A percentile compares a stretch with the other conserved stretches of the same genome.
These are phyloP conservation scores for Sylvicapra grimmia DNA, from an alignment of 2,113 vertebrate genomes.

Conservation along the genomic window DNA sequence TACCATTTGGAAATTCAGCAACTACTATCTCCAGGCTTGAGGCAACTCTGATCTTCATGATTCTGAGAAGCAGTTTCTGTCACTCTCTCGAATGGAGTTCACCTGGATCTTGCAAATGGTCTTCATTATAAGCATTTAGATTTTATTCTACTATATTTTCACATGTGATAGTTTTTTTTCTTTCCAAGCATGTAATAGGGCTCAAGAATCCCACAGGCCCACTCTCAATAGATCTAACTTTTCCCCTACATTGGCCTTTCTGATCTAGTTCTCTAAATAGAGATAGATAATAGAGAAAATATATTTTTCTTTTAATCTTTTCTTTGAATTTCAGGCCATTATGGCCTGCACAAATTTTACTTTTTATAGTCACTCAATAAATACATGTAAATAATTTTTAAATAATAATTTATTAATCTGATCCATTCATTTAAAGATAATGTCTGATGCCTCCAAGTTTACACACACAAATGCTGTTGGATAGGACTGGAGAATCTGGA, in stretches of 20 bases:
- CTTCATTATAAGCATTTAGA: neutral
- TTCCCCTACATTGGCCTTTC: neutral
- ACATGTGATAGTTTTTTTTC: neutral
- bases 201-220: neutral
- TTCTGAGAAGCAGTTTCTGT: neutral
- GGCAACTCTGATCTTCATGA: neutral
- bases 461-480: neutral
- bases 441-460: neutral
- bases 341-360: neutral
- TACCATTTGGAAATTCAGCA: neutral
- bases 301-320: neutral
- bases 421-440: neutral
- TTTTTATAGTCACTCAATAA: neutral
- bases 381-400: neutral
- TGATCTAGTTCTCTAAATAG: neutral
- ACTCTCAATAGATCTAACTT: neutral
- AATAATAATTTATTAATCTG: slow-evolving; percentile 25
- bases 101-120: neutral
- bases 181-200: neutral
- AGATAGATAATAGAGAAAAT: neutral
- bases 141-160: neutral
- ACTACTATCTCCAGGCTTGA: neutral
- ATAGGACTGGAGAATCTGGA: neutral
- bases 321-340: neutral
- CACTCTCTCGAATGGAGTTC: neutral